phyloP scores from a whole-genome alignment of 2,113 vertebrate species.

The Prionailurus bengalensis region DNA sequence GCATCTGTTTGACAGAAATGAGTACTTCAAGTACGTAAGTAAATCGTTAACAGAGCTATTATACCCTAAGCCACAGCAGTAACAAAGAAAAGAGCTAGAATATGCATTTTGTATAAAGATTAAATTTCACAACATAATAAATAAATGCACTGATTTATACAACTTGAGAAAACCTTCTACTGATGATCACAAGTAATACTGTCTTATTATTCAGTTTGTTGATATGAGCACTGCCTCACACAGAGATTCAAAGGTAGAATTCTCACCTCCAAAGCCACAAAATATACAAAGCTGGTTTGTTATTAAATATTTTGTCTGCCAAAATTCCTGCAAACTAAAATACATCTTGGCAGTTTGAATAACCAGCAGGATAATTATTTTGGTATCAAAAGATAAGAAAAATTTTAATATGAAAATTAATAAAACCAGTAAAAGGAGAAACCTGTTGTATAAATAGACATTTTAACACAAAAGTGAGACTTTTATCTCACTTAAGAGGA shows the following conservation, averaged over 20 bases:
- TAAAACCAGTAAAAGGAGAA: slow-evolving; percentile 71
- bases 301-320: slow-evolving; percentile 55
- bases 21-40: slow-evolving; percentile 86
- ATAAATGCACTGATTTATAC: slow-evolving; percentile 84
- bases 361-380: slow-evolving; percentile 66
- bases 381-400: slow-evolving; percentile 79
- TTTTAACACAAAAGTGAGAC: slow-evolving; percentile 68
- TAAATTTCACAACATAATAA: slow-evolving; percentile 78
- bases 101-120: slow-evolving; percentile 77
- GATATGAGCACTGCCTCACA: slow-evolving; percentile 42
- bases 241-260: slow-evolving; percentile 68
- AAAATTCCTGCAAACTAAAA: slow-evolving; percentile 77
- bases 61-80: slow-evolving; percentile 80
- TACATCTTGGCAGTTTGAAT: slow-evolving; percentile 72
- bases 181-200: slow-evolving; percentile 73
- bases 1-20: slow-evolving; percentile 86
- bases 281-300: slow-evolving; percentile 76
- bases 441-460: slow-evolving; percentile 66
- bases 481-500: slow-evolving; percentile 40
- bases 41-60: slow-evolving; percentile 79
- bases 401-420: slow-evolving; percentile 73
- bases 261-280: slow-evolving; percentile 69
- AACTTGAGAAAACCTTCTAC: slow-evolving; percentile 73
- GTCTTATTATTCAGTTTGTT: slow-evolving; percentile 39
- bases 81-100: slow-evolving; percentile 81